Percentiles rank a stretch among this genome's conserved stretches.
These are phyloP conservation scores for Phymorhynchus buccinoides DNA, from an alignment of 1,140 invertebrate genomes.

Conservation along the genomic window DNA sequence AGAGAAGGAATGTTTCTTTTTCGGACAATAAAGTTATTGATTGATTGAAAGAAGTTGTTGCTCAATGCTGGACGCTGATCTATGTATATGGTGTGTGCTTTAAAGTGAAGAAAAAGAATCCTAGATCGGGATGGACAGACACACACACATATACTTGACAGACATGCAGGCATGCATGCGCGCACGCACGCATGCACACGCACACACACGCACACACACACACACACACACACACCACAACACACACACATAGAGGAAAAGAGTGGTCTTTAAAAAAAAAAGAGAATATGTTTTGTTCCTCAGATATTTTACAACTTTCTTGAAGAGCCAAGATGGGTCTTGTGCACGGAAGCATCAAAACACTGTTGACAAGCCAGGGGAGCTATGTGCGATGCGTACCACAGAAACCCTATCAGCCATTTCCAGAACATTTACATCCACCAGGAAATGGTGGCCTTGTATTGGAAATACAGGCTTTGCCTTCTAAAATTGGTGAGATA, in stretches of 20 bases:
- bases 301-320: too few relatives aligned
- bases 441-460: conserved; percentile 18
- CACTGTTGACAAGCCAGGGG: not conserved
- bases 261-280: not conserved
- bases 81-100: too few relatives aligned
- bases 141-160: too few relatives aligned
- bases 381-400: conserved; percentile 15
- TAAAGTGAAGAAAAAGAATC: too few relatives aligned
- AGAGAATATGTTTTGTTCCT: not conserved
- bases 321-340: not conserved
- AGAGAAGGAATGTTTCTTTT: too few relatives aligned
- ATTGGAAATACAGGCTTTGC: conserved; percentile 17
- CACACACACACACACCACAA: not conserved
- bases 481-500: conserved; percentile 1
- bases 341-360: conserved; percentile 8
- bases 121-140: too few relatives aligned
- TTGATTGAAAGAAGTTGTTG: too few relatives aligned
- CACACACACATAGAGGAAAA: not conserved
- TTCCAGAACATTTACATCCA: conserved; percentile 7
- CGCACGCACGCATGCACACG: too few relatives aligned
- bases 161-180: too few relatives aligned
- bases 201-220: not conserved
- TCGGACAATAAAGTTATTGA: too few relatives aligned
- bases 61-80: too few relatives aligned
- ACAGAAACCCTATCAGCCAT: conserved; percentile 15